Evolutionary conservation across 2,888 invertebrate genomes (phyloP), one percentile per base, ranked within the genome.

Genomic region (Netelia fuscicornis): DNA sequence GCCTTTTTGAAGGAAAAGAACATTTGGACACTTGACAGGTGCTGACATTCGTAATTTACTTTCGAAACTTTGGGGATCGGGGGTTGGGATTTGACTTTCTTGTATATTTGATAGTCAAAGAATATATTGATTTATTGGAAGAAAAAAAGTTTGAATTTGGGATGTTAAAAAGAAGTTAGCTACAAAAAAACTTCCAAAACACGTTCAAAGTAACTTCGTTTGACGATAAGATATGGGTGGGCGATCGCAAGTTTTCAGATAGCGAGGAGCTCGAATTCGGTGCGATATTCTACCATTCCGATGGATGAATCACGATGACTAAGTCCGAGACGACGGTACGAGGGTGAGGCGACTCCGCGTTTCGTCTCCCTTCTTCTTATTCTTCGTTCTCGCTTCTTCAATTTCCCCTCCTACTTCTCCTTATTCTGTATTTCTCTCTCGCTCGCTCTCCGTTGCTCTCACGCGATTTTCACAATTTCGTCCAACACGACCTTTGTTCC

Each of bases 271-370:
- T 58, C 20, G 58, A 58, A 23, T 9, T 58, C 9, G n/a, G 11
- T 11, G 52, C 13, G 52, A 80, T 76, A 84, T 81, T 84, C 77
- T 75, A 42, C 37, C 52, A 48, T 81, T 64, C 10, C 65, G 48
- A 52, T 37, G 71, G 83, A 71, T 85, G 85, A 85, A 83, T 85
- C 85, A 85, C 80, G 80, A 85, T 85, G 83, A 83, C 83, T 85
- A 80, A 85, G 80, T 64, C 64, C 20, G n/a, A 48, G 44, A 58
- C 54, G 44, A 58, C 54, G 52, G 78, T 23, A 58, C 13, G 25
- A 37, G 52, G 64, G 25, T 54, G 30, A 23, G 71, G 8, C 48
- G 72, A 65, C 67, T 83, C 68, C 25, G 30, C 42, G 25, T 20
- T 65, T 42, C 13, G 25, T 74, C 42, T 52, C 58, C 56, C 65